phyloP scores from a whole-genome alignment of 2,888 invertebrate species.

The Tryphoninae sp. region DNA sequence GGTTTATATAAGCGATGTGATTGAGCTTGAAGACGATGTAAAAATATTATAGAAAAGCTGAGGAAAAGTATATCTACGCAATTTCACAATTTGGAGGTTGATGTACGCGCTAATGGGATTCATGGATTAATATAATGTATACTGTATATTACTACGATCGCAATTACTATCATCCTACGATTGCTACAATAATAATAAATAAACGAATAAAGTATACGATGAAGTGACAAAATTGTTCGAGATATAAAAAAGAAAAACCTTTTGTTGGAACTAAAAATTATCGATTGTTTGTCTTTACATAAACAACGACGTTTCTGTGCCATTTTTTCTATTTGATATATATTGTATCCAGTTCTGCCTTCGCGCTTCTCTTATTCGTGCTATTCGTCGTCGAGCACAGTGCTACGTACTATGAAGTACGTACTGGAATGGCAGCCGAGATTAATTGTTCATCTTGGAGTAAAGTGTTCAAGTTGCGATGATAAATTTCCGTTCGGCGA shows the following conservation, averaged over 20 bases:
- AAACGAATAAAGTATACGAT: conserved; percentile 72
- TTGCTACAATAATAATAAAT: conserved; percentile 76
- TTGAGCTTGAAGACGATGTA: conserved; percentile 75
- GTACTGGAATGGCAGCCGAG: conserved; percentile 20
- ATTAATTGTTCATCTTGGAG: conserved; percentile 36
- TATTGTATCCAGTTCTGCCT: background rate
- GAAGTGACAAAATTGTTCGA: conserved; percentile 83
- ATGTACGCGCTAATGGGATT: conserved; percentile 73
- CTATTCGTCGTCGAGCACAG: background rate
- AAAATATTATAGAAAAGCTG: conserved; percentile 60
- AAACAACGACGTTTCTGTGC: too few species aligned
- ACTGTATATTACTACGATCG: conserved; percentile 75
- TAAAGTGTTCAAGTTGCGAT: conserved; percentile 41
- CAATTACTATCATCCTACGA: conserved; percentile 71
- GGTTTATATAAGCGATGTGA: conserved; percentile 74
- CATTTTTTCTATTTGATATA: background rate
- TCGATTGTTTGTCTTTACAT: background rate
- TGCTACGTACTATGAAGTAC: background rate
- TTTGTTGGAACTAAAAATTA: background rate
- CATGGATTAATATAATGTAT: conserved; percentile 73
- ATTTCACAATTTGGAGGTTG: conserved; percentile 69
- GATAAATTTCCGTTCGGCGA: conserved; percentile 54
- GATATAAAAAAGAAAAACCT: background rate
- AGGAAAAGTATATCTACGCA: conserved; percentile 61
- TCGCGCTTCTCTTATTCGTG: background rate